phyloP scores from a whole-genome alignment of 64 coral and sea anemone genomes.

The Pocillopora damicornis region DNA sequence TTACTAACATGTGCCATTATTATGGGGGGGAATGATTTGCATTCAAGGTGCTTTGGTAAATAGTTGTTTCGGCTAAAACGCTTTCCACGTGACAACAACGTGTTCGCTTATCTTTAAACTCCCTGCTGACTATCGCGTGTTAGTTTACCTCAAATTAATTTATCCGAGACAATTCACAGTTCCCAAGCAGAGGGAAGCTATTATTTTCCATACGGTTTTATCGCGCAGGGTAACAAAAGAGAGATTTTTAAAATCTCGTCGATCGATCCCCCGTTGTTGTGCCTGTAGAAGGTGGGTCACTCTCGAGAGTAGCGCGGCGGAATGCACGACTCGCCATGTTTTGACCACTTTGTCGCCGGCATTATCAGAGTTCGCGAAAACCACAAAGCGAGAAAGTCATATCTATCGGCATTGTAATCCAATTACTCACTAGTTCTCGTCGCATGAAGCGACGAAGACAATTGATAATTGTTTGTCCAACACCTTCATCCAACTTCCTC shows the following conservation, averaged over 20 bases:
- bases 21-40: background rate
- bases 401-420: no score
- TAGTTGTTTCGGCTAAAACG: background rate
- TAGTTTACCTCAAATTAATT: background rate
- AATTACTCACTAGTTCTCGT: no score
- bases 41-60: background rate
- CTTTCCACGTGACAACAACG: background rate
- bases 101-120: background rate
- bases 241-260: background rate
- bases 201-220: background rate
- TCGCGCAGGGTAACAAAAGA: background rate
- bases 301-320: background rate
- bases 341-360: no score
- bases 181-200: background rate
- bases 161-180: background rate
- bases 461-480: no score
- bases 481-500: no score
- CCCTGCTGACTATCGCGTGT: background rate
- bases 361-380: no score
- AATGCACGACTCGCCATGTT: background rate
- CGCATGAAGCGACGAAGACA: no score
- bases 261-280: background rate
- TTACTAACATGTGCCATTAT: background rate
- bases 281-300: background rate
- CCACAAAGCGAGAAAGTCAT: no score